phyloP scores from a whole-genome alignment of 1,140 invertebrate species.

The Atta texana region DNA sequence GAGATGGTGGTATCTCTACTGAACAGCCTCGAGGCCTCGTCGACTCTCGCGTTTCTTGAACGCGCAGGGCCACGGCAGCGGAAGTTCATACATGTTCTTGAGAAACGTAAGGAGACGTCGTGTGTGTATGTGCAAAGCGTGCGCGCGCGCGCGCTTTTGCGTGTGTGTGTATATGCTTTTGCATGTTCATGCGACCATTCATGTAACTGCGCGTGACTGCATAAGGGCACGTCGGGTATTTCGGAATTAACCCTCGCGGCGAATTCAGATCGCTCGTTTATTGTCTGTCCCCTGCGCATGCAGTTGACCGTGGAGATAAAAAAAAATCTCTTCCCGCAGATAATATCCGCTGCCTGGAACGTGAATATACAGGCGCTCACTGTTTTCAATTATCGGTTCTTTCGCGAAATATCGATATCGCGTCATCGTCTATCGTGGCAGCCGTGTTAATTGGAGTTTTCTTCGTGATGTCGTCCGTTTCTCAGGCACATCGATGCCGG shows the following conservation, averaged over 20 bases:
- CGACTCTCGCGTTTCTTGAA: conserved; percentile 59
- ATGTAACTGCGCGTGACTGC: conserved; percentile 6
- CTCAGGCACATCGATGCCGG: conserved; percentile 25
- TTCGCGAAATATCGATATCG: conserved; percentile 49
- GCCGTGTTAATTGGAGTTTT: conserved; percentile 49
- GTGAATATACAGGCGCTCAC: neutral
- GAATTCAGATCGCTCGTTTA: conserved; percentile 58
- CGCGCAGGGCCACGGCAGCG: conserved; percentile 36
- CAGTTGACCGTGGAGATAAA: conserved; percentile 35
- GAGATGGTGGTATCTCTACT: conserved; percentile 70
- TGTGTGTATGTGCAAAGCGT: neutral
- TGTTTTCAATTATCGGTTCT: conserved; percentile 53
- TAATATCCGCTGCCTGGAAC: conserved; percentile 6
- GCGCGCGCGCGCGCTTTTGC: neutral
- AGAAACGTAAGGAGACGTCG: neutral
- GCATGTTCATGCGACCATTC: neutral
- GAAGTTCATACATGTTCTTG: conserved; percentile 37
- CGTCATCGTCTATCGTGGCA: conserved; percentile 7
- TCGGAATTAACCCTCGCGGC: conserved; percentile 63
- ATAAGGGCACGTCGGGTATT: conserved; percentile 42
- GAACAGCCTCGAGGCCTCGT: conserved; percentile 69
- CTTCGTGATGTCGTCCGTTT: conserved; percentile 9
- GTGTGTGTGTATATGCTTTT: neutral
- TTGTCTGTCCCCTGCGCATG: conserved; percentile 15
- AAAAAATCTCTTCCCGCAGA: neutral